A percentile compares a stretch with the other conserved stretches of the same genome.
Conservation (phyloP, 2,113 vertebrate species). For the Aphelocoma coerulescens region DNA sequence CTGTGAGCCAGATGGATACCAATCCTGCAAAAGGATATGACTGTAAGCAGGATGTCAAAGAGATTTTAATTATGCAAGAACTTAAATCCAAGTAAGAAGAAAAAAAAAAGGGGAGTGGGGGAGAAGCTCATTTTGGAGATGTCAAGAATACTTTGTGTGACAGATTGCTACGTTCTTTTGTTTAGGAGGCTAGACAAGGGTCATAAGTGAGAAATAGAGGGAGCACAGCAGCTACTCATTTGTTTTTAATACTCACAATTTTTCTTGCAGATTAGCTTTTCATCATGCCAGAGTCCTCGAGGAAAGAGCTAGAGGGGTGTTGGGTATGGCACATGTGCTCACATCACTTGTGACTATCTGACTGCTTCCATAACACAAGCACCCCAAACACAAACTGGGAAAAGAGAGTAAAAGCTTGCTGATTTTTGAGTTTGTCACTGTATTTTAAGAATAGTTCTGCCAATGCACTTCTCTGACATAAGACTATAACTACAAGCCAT, state of each 20-base stretch:
- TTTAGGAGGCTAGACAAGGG: slow-evolving; percentile 47
- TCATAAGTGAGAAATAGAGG: slow-evolving; percentile 55
- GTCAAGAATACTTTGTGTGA: slow-evolving; percentile 64
- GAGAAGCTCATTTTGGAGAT: slow-evolving; percentile 48
- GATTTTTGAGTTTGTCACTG: neutral
- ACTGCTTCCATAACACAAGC: neutral
- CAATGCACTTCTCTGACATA: neutral
- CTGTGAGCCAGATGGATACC: slow-evolving; percentile 12
- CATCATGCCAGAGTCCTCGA: neutral
- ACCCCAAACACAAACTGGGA: neutral
- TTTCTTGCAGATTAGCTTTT: slow-evolving; percentile 50
- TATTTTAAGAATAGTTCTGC: neutral
- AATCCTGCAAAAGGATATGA: slow-evolving; percentile 1
- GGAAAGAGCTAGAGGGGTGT: neutral
- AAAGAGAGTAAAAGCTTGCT: neutral
- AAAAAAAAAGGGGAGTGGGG: neutral
- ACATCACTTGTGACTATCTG: neutral
- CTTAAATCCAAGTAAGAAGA: slow-evolving; percentile 42
- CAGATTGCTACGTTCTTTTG: slow-evolving; percentile 37
- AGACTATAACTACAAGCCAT: neutral
- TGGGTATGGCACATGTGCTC: neutral
- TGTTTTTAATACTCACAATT: slow-evolving; percentile 53
- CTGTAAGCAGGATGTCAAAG: slow-evolving; percentile 39
- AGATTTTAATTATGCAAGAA: slow-evolving; percentile 67
- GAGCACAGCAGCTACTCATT: neutral